Evolutionary conservation across 92 coral and sea anemone genomes (phyloP), one percentile per base, ranked within the genome.

Genomic region (Epizoanthus ramosus): DNA sequence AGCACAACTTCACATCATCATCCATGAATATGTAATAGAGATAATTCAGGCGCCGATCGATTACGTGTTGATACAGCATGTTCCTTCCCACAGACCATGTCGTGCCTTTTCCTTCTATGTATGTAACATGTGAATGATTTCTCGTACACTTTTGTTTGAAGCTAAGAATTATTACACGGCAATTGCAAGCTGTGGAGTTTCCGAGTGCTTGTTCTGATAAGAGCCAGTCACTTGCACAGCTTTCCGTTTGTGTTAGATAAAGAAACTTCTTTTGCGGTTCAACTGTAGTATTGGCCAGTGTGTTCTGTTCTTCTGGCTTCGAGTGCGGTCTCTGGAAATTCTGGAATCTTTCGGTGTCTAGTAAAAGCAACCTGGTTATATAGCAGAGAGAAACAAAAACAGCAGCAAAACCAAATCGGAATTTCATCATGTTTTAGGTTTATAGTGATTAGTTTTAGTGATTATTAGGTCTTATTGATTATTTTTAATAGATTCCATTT

Each of bases 161-260:
- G 70, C 94, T 91, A 17, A 91, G 79, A 54, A 88, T 90, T 6
- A 91, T 22, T 8, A 88, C 88, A 35, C 88, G 72, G 52, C 94
- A 91, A 24, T 83, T 77, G 35, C 94, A 91, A 12, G 79, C 72
- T 6, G 73, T 43, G 1, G 83, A 73, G 74, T 88, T 77, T 22
- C 92, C 94, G 12, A 91, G 75, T 22, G 37, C 72, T 1, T 18
- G 52, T 19, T 63, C 43, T 7, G 79, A 54, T 7, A 83, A 47
- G 21, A 88, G 66, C 21, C 24, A 54, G 37, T 45, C 65, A n/a
- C 88, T 81, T 5, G 85, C 22, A 35, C 94, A 91, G 53, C 73
- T 70, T 64, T 88, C 90, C 6, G 92, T 89, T 57, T 91, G 88
- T 3, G 83, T 71, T 54, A 91, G 80, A 19, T 91, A 88, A 1